These are phyloP conservation scores for Machaerirhynchus nigripectus DNA, from an alignment of 2,113 vertebrate species.

Conservation along the genomic window DNA sequence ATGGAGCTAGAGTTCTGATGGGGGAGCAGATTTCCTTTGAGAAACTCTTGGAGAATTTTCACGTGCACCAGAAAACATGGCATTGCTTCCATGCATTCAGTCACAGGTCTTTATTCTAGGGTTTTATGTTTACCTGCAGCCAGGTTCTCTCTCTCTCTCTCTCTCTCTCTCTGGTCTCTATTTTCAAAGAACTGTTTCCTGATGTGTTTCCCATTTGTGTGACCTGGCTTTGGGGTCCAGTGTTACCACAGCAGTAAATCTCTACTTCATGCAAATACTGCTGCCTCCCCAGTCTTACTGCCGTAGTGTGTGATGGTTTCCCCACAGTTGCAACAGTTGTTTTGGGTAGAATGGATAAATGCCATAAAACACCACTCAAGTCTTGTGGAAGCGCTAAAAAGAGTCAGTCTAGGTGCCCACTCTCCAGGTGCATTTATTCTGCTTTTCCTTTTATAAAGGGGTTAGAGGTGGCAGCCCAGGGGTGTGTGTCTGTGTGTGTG, in stretches of 20 bases:
- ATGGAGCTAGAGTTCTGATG: background rate
- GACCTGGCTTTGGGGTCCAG: background rate
- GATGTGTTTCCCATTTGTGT: conserved; percentile 1
- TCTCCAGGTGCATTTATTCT: conserved; percentile 5
- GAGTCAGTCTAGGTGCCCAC: background rate
- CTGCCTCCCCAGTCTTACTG: conserved; percentile 1
- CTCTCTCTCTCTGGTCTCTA: background rate
- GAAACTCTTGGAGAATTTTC: background rate
- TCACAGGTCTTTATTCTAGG: conserved; percentile 19
- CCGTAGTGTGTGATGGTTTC: background rate
- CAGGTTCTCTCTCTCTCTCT: background rate
- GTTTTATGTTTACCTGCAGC: conserved; percentile 7
- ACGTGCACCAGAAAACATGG: background rate
- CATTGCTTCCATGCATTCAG: background rate
- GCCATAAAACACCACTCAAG: background rate
- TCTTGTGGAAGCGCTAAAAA: background rate
- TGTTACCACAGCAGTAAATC: conserved; percentile 13
- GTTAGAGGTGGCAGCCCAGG: background rate
- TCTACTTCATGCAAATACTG: background rate
- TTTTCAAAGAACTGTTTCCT: conserved; percentile 5
- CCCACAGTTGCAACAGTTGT: background rate
- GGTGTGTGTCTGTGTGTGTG: background rate
- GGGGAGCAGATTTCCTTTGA: background rate
- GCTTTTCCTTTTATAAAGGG: conserved; percentile 47
- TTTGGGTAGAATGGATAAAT: background rate